A percentile compares a stretch with the other conserved stretches of the same genome.
Conservation (phyloP, 2,888 invertebrate species). For the Chrysotoxum bicinctum region DNA sequence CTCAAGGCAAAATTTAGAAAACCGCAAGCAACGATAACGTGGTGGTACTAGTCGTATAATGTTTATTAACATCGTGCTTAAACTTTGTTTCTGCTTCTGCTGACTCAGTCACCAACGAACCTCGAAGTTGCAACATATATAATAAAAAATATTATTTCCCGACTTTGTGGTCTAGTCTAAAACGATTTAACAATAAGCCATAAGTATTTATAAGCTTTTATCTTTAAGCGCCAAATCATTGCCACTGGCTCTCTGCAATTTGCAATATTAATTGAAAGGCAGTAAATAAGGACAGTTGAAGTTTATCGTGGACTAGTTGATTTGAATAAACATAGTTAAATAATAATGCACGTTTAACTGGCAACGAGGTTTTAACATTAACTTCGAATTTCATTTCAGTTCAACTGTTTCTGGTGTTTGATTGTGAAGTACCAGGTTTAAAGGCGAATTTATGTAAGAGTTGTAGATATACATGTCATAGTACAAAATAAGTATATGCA, state of each 20-base stretch:
- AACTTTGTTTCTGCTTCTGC: neutral
- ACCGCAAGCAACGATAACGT: constrained; percentile 14
- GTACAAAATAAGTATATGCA: too few relatives aligned
- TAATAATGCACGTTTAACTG: too few relatives aligned
- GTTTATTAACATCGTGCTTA: neutral
- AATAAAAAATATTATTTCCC: neutral
- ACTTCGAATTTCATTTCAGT: too few relatives aligned
- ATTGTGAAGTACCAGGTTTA: too few relatives aligned
- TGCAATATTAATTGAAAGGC: neutral
- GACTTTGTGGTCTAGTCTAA: constrained; percentile 8
- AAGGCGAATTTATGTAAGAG: too few relatives aligned
- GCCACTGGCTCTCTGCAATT: neutral
- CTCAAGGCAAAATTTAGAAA: neutral
- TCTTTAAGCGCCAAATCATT: neutral
- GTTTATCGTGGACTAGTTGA: neutral
- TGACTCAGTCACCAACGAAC: neutral
- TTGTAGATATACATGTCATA: too few relatives aligned
- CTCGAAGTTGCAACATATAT: neutral
- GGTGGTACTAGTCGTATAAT: neutral
- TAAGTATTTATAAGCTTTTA: neutral
- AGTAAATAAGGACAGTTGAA: neutral
- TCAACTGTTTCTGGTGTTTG: too few relatives aligned
- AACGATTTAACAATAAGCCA: neutral
- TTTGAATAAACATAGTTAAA: neutral
- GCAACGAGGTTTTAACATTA: too few relatives aligned